Evolutionary conservation across 2,113 vertebrate species (phyloP).

Genomic region (Cisticola juncidis): DNA sequence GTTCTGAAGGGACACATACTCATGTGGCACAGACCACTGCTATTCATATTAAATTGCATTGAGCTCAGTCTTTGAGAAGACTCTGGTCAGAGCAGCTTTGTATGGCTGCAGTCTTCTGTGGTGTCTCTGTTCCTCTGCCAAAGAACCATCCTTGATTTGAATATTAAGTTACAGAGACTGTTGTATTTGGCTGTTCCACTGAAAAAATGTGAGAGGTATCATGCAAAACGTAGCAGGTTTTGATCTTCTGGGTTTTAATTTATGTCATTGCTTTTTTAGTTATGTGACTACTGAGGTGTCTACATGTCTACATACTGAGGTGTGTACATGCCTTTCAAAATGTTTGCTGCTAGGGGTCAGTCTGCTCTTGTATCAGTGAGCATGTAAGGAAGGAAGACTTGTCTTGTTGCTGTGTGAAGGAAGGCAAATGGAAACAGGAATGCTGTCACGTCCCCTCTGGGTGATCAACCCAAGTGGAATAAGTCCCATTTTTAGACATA

Average conservation of each 20-base stretch:
- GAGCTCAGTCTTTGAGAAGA: not conserved
- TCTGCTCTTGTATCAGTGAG: not conserved
- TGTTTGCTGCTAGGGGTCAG: not conserved
- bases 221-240: not conserved
- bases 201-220: not conserved
- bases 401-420: not conserved
- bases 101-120: not conserved
- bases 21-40: not conserved
- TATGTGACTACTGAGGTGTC: not conserved
- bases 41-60: not conserved
- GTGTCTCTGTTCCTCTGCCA: not conserved
- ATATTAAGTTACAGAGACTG: not conserved
- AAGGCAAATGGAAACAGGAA: not conserved
- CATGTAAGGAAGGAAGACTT: not conserved
- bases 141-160: not conserved
- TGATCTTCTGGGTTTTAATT: not conserved
- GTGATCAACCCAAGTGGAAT: not conserved
- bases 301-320: not conserved
- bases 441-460: not conserved
- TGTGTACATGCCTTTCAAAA: not conserved
- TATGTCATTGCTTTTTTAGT: not conserved
- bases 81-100: not conserved
- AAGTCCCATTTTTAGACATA: not conserved
- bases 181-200: not conserved
- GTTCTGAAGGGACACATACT: not conserved